Conservation (phyloP, 2,113 vertebrate genomes). For the Hassar affinis region DNA sequence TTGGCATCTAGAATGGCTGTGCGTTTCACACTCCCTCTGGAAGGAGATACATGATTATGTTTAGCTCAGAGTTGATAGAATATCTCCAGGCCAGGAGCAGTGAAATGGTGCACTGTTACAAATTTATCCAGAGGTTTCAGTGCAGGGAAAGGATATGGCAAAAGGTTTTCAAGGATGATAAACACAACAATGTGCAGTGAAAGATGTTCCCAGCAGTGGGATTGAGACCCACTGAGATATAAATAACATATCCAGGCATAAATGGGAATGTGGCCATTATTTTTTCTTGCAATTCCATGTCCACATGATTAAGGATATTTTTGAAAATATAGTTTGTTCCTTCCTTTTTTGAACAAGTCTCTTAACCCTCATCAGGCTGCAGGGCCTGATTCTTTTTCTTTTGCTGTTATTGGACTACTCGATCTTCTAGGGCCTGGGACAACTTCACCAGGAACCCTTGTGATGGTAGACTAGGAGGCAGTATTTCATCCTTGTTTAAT, state of each 20-base stretch:
- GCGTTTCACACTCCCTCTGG: constrained; percentile 12
- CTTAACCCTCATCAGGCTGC: neutral
- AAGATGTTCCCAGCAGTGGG: neutral
- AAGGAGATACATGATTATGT: constrained; percentile 16
- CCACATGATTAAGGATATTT: neutral
- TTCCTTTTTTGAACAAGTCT: neutral
- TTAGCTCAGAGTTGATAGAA: constrained; percentile 8
- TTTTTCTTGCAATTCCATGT: too few relatives aligned
- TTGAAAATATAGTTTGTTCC: neutral
- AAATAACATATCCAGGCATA: neutral
- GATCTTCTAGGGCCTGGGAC: neutral
- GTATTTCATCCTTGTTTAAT: neutral
- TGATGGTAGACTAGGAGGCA: neutral
- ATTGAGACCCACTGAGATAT: constrained; percentile 9
- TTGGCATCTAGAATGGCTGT: constrained; percentile 13
- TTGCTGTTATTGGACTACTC: neutral
- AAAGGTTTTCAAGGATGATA: neutral
- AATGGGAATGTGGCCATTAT: neutral
- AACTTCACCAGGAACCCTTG: neutral
- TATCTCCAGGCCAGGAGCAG: constrained; percentile 23
- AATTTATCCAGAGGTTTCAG: neutral
- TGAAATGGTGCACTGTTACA: neutral
- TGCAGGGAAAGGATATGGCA: neutral
- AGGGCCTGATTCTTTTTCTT: neutral
- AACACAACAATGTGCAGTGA: neutral